Conservation (phyloP, 2,797 vertebrate species). For the Nannoperca obscura region DNA sequence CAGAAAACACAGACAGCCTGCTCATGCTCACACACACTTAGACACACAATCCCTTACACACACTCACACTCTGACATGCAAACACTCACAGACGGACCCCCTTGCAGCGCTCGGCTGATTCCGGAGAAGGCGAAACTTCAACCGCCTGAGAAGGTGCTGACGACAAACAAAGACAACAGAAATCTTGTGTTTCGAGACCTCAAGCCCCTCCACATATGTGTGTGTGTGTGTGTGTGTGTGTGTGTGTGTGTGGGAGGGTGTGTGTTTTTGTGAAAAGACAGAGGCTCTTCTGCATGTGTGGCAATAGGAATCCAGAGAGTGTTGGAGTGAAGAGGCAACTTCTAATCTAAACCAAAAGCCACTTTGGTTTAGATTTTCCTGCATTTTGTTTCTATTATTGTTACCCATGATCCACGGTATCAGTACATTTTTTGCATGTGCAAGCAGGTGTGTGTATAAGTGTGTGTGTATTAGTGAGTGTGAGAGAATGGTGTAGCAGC, state of each 20-base stretch:
- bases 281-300: too few species aligned
- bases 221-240: slow-evolving; percentile 16
- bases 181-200: slow-evolving; percentile 79
- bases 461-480: slow-evolving; percentile 34
- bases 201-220: slow-evolving; percentile 46
- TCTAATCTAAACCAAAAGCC: not conserved
- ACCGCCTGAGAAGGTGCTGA: slow-evolving; percentile 85
- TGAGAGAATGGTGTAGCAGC: slow-evolving; percentile 56
- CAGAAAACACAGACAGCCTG: slow-evolving; percentile 29
- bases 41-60: slow-evolving; percentile 70
- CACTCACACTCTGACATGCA: slow-evolving; percentile 57
- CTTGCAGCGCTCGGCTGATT: slow-evolving; percentile 75
- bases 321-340: slow-evolving; percentile 4
- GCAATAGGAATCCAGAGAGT: too few species aligned
- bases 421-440: slow-evolving; percentile 34
- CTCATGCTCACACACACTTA: slow-evolving; percentile 46
- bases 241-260: not conserved
- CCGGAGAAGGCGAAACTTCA: slow-evolving; percentile 79
- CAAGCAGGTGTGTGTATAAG: slow-evolving; percentile 44
- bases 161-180: slow-evolving; percentile 82
- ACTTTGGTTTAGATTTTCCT: slow-evolving; percentile 1
- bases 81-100: slow-evolving; percentile 70
- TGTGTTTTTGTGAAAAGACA: slow-evolving; percentile 18
- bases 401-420: not conserved
- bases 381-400: not conserved